Base-by-base conservation (phyloP, 2,113 vertebrate genomes). In the Delphinus delphis region DNA sequence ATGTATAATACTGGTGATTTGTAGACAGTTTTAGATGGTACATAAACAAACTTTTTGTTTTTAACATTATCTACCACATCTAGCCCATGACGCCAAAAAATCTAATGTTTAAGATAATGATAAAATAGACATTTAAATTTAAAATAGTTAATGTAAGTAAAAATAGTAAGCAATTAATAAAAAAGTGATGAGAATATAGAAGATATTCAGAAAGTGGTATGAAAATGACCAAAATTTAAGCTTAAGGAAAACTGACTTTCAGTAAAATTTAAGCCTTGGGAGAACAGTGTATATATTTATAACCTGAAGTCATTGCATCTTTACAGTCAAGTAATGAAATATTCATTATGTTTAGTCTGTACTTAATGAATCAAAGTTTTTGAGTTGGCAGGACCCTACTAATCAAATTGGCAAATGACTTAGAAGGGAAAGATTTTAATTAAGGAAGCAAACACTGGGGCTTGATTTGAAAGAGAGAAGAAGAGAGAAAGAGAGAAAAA, bases 261-360 rank as follows among this genome's bases (percentile, higher is more conserved):
- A 70, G 65, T 95, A 96, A 88, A 95, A 88, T 88, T 80, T 50
- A 94, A 91, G 68, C 13, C 33, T 93, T 91, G 80, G 28, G 47
- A 53, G 10, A 90, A 74, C 21, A 67, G 62, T n/a, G 82, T 83
- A 90, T 79, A n/a, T 41, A 91, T 85, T 80, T 67, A 89, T 82
- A 81, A 85, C 36, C 44, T 89, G 50, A 94, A 76, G 3, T 90
- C 68, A 94, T 9, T 94, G 55, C 60, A 60, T 50, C 60, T 67
- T 94, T 93, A 90, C 82, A 76, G 26, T 76, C n/a, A 96, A 55
- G 31, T 74, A 93, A 84, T 47, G 25, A 83, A 93, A 83, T 95
- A 87, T 53, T 93, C 71, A 28, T 94, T 94, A 63, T 85, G n/a
- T 76, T 93, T 97, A 94, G 25, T 85, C 36, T 65, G 14, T 71